Evolutionary conservation across 2,888 invertebrate genomes (phyloP).

Genomic region (Xestia rhomboidea): DNA sequence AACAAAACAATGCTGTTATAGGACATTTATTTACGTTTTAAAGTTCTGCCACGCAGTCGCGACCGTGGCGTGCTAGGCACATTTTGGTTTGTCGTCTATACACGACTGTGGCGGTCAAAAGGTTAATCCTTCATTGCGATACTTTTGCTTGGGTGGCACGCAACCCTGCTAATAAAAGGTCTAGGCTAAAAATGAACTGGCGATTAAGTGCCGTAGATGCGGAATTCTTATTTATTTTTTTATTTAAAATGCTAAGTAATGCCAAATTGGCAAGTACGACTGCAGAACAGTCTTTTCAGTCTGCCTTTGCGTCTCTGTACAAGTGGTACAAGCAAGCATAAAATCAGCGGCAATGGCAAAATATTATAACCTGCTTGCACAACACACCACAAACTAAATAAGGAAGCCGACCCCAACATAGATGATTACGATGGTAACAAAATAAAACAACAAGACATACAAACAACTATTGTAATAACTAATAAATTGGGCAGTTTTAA

Average conservation of each 20-base stretch:
- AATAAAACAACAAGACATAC: conserved; percentile 70
- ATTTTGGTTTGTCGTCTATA: too few relatives aligned
- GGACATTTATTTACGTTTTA: too few relatives aligned
- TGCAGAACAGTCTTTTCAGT: neutral
- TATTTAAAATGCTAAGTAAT: neutral
- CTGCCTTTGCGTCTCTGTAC: neutral
- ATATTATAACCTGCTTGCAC: neutral
- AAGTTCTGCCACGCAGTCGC: too few relatives aligned
- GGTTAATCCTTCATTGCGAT: neutral
- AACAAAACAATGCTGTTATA: too few relatives aligned
- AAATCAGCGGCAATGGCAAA: neutral
- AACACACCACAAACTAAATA: neutral
- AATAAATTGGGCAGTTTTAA: conserved; percentile 83
- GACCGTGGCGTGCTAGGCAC: too few relatives aligned
- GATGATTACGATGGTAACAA: neutral
- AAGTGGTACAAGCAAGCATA: too few relatives aligned
- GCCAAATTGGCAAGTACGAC: neutral
- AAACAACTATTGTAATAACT: conserved; percentile 84
- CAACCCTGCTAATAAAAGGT: too few relatives aligned
- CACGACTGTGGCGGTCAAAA: too few relatives aligned
- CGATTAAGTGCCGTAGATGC: too few relatives aligned
- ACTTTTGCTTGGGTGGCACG: neutral
- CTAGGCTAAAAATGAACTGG: too few relatives aligned
- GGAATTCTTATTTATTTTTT: too few relatives aligned
- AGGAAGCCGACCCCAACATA: neutral